Percentiles rank a stretch among this genome's conserved stretches.
Evolutionary conservation across 2,888 invertebrate species (phyloP).

Genomic region (Melinopterus prodromus): DNA sequence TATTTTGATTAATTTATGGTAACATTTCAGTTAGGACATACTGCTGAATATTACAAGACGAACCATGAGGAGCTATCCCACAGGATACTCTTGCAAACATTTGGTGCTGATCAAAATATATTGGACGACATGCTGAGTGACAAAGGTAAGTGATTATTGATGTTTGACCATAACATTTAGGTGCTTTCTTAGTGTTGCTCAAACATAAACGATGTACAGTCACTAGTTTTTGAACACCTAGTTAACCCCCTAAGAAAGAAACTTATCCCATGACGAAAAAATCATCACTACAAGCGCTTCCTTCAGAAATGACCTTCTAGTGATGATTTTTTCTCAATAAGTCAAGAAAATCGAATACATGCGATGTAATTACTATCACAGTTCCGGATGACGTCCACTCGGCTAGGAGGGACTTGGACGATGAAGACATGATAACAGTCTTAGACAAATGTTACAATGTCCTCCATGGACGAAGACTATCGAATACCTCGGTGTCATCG

Average conservation of each 20-base stretch:
- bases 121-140: conserved; percentile 77
- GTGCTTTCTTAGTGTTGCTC: conserved; percentile 50
- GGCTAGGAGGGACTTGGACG: conserved; percentile 75
- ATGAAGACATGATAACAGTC: conserved; percentile 74
- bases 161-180: conserved; percentile 38
- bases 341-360: not conserved
- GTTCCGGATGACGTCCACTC: conserved; percentile 80
- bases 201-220: conserved; percentile 39
- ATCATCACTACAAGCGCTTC: not conserved
- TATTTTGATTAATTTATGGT: conserved; percentile 5
- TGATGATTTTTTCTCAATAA: not conserved
- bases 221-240: conserved; percentile 37
- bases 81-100: conserved; percentile 71
- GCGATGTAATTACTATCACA: conserved; percentile 55
- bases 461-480: conserved; percentile 69
- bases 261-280: not conserved
- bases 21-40: conserved; percentile 73
- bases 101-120: conserved; percentile 71
- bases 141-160: conserved; percentile 69
- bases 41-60: conserved; percentile 81
- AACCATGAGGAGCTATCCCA: conserved; percentile 75
- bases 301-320: not conserved
- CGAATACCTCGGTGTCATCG: conserved; percentile 64
- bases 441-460: conserved; percentile 80
- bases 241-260: conserved; percentile 20